phyloP scores from a whole-genome alignment of 2,797 vertebrate species.

The Channallabes apus region DNA sequence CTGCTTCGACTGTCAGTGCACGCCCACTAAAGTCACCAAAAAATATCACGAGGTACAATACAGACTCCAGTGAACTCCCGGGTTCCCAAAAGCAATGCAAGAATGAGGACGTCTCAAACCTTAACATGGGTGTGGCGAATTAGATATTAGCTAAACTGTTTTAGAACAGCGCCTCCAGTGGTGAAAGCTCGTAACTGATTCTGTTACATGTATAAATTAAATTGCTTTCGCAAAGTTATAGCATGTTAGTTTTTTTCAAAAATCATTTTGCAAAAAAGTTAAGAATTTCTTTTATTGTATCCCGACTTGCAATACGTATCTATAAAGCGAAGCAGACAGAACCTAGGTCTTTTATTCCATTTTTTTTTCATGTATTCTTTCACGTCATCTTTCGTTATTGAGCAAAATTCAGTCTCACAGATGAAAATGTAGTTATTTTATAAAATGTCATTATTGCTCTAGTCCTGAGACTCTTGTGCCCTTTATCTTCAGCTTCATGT shows the following conservation, averaged over 20 bases:
- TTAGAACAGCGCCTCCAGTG: not conserved
- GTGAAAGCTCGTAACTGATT: not conserved
- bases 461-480: not conserved
- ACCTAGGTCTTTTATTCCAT: not conserved
- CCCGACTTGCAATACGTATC: not conserved
- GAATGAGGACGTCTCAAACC: not conserved
- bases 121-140: not conserved
- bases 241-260: not conserved
- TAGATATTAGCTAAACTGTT: too few relatives aligned
- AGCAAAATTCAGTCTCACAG: not conserved
- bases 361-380: not conserved
- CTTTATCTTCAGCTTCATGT: not conserved
- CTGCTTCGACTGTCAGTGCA: slow-evolving; percentile 92
- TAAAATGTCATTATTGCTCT: not conserved
- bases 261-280: too few relatives aligned
- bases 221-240: not conserved
- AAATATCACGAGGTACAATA: slow-evolving; percentile 91
- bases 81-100: not conserved
- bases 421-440: not conserved
- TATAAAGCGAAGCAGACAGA: not conserved
- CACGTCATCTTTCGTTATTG: not conserved
- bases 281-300: not conserved
- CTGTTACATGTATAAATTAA: not conserved
- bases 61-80: not conserved
- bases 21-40: slow-evolving; percentile 85